Evolutionary conservation across 2,888 invertebrate genomes (phyloP).

Genomic region (Coelinius sp.): DNA sequence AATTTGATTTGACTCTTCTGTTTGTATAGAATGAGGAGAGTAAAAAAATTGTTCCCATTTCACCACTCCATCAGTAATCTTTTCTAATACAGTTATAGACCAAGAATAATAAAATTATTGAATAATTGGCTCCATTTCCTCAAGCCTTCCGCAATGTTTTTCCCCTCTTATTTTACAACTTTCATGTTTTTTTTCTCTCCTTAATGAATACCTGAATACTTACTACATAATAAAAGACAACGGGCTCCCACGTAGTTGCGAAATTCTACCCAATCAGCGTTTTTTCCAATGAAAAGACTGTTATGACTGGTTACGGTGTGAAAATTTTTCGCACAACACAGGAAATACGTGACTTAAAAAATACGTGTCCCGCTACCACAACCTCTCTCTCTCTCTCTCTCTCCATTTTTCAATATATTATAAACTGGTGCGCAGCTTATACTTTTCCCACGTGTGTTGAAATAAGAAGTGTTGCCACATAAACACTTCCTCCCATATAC

Average conservation of each 20-base stretch:
- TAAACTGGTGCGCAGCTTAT: constrained; percentile 25
- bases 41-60: no score
- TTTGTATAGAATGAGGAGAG: no score
- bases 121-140: no score
- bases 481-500: constrained; percentile 46
- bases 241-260: background rate
- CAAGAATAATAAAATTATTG: no score
- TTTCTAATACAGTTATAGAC: no score
- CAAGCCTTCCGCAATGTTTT: no score
- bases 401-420: constrained; percentile 18
- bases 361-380: background rate
- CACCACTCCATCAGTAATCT: no score
- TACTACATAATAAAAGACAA: background rate
- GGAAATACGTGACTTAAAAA: constrained; percentile 37
- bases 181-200: background rate
- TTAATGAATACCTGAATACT: background rate
- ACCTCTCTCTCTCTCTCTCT: background rate
- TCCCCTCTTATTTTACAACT: no score
- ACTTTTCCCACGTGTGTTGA: constrained; percentile 38
- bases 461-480: constrained; percentile 50
- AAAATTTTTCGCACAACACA: background rate
- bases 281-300: constrained; percentile 12
- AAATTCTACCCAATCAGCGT: constrained; percentile 19
- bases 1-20: no score
- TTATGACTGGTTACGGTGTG: background rate